A percentile compares a stretch with the other conserved stretches of the same genome.
Evolutionary conservation across 1,140 invertebrate species (phyloP).

Genomic region (Augochlora pura): DNA sequence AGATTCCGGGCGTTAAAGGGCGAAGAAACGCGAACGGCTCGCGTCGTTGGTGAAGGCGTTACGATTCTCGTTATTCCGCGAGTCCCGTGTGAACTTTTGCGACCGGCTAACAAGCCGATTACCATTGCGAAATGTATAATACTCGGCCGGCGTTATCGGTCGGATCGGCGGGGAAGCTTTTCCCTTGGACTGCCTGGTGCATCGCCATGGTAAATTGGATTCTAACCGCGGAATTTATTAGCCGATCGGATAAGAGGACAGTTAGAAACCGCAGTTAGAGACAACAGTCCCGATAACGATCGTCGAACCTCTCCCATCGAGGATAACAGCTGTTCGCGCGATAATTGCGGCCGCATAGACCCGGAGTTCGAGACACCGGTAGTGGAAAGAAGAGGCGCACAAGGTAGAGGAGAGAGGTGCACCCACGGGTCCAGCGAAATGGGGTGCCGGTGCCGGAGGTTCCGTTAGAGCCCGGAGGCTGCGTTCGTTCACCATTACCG

Average conservation of each 20-base stretch:
- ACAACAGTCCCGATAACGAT: slow-evolving; percentile 55
- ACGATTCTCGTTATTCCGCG: too few relatives aligned
- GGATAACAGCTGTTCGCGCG: slow-evolving; percentile 61
- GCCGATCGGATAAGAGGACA: not conserved
- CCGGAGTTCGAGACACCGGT: slow-evolving; percentile 40
- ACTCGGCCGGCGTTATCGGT: not conserved
- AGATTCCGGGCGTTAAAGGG: too few relatives aligned
- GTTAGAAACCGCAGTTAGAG: slow-evolving; percentile 40
- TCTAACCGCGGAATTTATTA: slow-evolving; percentile 19
- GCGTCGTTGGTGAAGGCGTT: too few relatives aligned
- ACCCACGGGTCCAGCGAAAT: slow-evolving; percentile 61
- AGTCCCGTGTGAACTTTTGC: too few relatives aligned
- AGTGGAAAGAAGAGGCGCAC: not conserved
- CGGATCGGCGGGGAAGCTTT: not conserved
- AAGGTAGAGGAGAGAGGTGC: slow-evolving; percentile 47
- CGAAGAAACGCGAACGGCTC: too few relatives aligned
- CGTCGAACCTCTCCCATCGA: slow-evolving; percentile 18
- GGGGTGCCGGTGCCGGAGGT: slow-evolving; percentile 67
- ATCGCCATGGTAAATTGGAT: not conserved
- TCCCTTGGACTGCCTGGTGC: not conserved
- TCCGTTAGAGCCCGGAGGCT: slow-evolving; percentile 75
- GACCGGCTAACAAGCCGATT: not conserved
- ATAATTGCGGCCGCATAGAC: slow-evolving; percentile 54
- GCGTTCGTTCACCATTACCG: slow-evolving; percentile 74
- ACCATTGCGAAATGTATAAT: not conserved